A percentile compares a stretch with the other conserved stretches of the same genome.
phyloP scores from a whole-genome alignment of 2,888 invertebrate species.

The Drosophila diplacantha region DNA sequence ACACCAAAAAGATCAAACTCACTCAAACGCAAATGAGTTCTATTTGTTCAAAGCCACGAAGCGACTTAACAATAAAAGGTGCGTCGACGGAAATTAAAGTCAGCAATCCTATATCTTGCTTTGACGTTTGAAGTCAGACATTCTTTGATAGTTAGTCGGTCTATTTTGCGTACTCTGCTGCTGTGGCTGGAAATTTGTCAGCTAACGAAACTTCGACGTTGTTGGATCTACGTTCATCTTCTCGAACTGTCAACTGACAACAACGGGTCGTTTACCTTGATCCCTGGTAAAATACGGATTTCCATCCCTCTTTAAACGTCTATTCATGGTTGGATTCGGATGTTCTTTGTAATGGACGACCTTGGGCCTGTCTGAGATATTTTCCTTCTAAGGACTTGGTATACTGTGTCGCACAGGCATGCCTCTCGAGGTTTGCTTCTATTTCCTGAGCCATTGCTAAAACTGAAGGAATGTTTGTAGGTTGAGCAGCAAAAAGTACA shows the following conservation, averaged over 20 bases:
- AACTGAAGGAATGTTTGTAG: too few relatives aligned
- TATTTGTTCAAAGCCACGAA: constrained; percentile 9
- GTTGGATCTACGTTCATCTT: neutral
- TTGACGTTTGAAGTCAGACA: neutral
- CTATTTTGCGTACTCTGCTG: neutral
- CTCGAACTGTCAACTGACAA: neutral
- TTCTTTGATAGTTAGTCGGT: neutral
- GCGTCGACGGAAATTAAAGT: neutral
- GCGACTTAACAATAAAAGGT: neutral
- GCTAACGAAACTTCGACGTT: neutral
- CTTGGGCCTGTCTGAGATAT: neutral
- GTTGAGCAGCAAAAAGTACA: too few relatives aligned
- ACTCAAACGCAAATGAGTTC: neutral
- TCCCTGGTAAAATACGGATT: constrained; percentile 1
- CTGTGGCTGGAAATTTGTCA: neutral
- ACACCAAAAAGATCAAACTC: neutral
- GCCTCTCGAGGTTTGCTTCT: too few relatives aligned
- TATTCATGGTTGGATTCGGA: neutral
- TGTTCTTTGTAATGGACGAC: neutral
- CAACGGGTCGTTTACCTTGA: neutral
- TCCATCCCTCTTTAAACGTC: constrained; percentile 3
- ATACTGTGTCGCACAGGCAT: neutral
- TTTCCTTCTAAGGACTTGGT: neutral
- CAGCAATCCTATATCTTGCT: neutral
- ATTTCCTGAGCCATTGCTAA: too few relatives aligned